phyloP scores from a whole-genome alignment of 2,797 vertebrate species.

The Oreortyx pictus region DNA sequence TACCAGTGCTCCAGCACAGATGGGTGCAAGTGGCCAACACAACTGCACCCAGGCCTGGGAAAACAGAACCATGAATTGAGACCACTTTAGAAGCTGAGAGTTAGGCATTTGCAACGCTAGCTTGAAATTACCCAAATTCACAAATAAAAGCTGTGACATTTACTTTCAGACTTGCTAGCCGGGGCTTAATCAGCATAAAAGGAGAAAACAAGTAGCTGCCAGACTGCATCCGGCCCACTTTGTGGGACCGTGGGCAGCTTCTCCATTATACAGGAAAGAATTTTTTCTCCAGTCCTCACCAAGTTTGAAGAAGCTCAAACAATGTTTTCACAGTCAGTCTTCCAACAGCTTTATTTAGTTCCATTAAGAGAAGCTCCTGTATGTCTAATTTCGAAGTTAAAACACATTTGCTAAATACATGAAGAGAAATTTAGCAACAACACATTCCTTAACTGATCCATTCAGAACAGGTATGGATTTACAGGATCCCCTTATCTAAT shows the following conservation, averaged over 20 bases:
- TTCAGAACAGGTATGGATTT: background rate
- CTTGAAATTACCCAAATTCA: slow-evolving; percentile 42
- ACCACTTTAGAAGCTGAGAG: background rate
- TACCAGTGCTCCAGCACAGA: background rate
- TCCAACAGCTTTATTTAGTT: background rate
- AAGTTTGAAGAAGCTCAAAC: background rate
- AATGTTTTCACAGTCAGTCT: background rate
- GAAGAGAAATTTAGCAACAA: background rate
- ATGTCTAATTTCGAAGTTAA: background rate
- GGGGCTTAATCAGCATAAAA: slow-evolving; percentile 22
- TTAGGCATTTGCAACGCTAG: background rate
- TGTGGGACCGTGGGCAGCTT: background rate
- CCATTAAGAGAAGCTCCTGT: background rate
- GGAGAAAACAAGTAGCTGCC: slow-evolving; percentile 14
- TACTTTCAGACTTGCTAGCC: background rate
- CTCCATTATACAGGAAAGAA: background rate
- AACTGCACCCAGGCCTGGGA: background rate
- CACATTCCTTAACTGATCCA: background rate
- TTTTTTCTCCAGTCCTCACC: background rate
- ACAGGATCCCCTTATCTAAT: background rate
- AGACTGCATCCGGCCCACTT: background rate
- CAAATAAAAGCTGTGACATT: background rate
- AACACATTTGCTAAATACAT: background rate
- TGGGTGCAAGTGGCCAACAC: rapidly evolving
- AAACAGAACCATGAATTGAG: background rate